Evolutionary conservation across 1,140 invertebrate genomes (phyloP).

Genomic region (Ylistrum balloti): DNA sequence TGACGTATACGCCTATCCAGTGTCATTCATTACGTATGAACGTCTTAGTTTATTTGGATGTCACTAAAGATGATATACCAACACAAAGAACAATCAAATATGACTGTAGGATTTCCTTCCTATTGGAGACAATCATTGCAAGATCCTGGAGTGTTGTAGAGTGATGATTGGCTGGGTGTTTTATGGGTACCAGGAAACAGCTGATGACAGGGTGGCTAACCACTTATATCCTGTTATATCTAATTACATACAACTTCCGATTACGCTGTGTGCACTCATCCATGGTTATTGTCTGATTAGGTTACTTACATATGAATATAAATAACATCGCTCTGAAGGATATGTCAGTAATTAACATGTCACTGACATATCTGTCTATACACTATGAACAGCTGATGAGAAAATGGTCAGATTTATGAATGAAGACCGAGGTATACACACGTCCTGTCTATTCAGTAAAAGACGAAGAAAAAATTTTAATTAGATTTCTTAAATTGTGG

Average conservation of each 20-base stretch:
- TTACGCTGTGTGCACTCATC: background rate
- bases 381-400: background rate
- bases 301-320: background rate
- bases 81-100: background rate
- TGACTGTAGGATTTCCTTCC: background rate
- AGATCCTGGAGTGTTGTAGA: background rate
- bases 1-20: background rate
- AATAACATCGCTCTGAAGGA: background rate
- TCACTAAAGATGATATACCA: too few species aligned
- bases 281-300: background rate
- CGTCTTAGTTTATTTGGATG: too few species aligned
- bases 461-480: too few species aligned
- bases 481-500: too few species aligned
- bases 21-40: too few species aligned
- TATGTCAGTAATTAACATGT: background rate
- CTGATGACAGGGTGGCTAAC: background rate
- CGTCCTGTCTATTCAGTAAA: background rate
- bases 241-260: background rate
- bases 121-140: background rate
- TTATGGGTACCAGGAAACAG: background rate
- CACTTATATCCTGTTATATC: slow-evolving; percentile 20
- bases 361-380: background rate
- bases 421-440: background rate
- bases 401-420: slow-evolving; percentile 1
- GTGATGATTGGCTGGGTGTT: background rate